Evolutionary conservation across 2,113 vertebrate genomes (phyloP).

Genomic region (Rhabdomys dilectus): DNA sequence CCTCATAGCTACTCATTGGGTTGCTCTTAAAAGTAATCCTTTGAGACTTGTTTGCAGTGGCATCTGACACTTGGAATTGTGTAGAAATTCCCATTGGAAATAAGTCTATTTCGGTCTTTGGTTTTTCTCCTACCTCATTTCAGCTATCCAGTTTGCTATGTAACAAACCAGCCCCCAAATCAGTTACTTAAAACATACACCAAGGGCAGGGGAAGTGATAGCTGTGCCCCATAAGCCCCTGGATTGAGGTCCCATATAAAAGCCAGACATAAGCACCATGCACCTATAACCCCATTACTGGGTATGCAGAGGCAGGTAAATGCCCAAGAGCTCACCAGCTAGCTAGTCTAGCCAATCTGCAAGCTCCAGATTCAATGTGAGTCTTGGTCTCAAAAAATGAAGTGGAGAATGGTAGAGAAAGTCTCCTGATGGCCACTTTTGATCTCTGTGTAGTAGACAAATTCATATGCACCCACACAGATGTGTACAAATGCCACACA

Average conservation of each 20-base stretch:
- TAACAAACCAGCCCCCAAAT: background rate
- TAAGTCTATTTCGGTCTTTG: background rate
- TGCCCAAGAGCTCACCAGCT: background rate
- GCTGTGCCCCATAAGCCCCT: background rate
- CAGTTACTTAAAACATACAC: background rate
- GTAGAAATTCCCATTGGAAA: background rate
- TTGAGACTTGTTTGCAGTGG: background rate
- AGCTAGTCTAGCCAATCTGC: background rate
- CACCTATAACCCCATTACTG: background rate
- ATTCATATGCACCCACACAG: background rate
- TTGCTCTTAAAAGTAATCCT: constrained; percentile 9
- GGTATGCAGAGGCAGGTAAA: background rate
- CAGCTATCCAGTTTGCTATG: background rate
- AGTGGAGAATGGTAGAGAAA: background rate
- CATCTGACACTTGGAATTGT: background rate
- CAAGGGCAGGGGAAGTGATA: background rate
- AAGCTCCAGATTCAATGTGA: background rate
- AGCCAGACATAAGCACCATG: background rate
- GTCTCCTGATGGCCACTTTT: background rate
- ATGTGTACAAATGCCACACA: background rate
- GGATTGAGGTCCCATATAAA: background rate
- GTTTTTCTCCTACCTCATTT: background rate
- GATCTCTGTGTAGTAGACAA: background rate
- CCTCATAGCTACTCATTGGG: background rate
- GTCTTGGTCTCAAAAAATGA: background rate